Percentiles rank a stretch among this genome's conserved stretches.
Evolutionary conservation across 1,140 invertebrate species (phyloP).

Genomic region (honey bee (Apis mellifera)): Amel_HAv3.1 CM009944.2:4748001-4748500

Average conservation of each 20-base stretch:
- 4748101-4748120: background rate
- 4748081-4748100: background rate
- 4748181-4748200: background rate
- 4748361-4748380: conserved; percentile 28
- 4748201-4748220: background rate
- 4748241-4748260: no score
- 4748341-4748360: conserved; percentile 19
- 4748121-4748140: background rate
- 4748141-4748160: background rate
- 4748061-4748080: conserved; percentile 29
- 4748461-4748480: background rate
- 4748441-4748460: conserved; percentile 12
- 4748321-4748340: conserved; percentile 35
- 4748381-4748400: conserved; percentile 20
- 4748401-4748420: conserved; percentile 43
- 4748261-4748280: background rate
- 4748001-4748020: conserved; percentile 22
- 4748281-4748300: background rate
- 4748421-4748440: background rate
- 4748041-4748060: conserved; percentile 37
- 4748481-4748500: no score
- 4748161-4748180: background rate
- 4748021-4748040: background rate
- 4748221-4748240: no score
- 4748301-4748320: conserved; percentile 2